Percentiles rank a stretch among this genome's conserved stretches.
Evolutionary conservation across 2,113 vertebrate genomes (phyloP).

Genomic region (Sturnira hondurensis): DNA sequence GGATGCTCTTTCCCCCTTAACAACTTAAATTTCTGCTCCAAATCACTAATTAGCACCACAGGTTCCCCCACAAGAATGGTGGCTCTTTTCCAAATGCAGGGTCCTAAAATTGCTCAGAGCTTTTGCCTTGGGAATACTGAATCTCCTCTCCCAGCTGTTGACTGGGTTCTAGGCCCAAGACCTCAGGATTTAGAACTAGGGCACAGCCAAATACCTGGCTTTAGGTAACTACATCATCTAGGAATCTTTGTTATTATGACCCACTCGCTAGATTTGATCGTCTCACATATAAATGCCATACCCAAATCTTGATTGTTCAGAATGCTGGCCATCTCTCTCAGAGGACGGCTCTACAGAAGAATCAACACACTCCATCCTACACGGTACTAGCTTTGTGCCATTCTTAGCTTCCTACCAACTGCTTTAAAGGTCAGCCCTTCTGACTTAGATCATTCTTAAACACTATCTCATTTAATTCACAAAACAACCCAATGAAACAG

Average conservation of each 20-base stretch:
- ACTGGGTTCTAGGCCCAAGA: background rate
- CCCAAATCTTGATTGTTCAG: background rate
- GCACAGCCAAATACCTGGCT: background rate
- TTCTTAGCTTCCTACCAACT: background rate
- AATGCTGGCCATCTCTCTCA: background rate
- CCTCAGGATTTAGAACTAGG: background rate
- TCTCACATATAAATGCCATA: background rate
- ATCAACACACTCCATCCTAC: background rate
- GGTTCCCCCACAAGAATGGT: background rate
- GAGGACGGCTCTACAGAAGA: background rate
- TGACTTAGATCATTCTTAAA: background rate
- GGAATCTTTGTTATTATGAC: background rate
- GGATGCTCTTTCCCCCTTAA: background rate
- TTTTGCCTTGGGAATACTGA: background rate
- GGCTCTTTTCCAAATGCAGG: background rate
- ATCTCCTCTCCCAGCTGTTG: background rate
- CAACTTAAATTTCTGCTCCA: background rate
- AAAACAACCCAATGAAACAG: background rate
- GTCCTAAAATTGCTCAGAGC: background rate
- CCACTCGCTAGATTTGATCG: background rate
- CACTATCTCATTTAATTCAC: background rate
- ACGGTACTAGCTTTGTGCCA: too few relatives aligned
- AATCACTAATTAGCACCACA: background rate
- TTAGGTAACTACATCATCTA: background rate
- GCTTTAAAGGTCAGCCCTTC: background rate